Conservation (phyloP, 2,113 vertebrate genomes). For the Bungarus multicinctus region DNA sequence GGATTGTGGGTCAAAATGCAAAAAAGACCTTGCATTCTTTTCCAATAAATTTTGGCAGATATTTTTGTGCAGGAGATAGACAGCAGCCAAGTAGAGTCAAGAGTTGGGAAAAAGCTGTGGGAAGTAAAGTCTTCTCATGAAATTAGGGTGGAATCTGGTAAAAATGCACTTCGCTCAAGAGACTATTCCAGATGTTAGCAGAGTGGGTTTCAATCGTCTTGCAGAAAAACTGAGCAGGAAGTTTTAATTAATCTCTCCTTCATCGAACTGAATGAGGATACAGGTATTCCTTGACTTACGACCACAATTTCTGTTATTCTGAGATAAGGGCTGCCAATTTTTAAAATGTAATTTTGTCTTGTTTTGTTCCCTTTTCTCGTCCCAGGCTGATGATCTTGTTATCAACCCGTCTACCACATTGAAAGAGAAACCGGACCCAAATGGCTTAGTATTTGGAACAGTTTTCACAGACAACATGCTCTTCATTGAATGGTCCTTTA, state of each 20-base stretch:
- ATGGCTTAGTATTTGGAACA: conserved; percentile 75
- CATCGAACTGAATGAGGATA: too few relatives aligned
- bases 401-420: conserved; percentile 64
- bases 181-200: background rate
- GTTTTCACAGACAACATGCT: conserved; percentile 93
- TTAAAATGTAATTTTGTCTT: background rate
- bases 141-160: background rate
- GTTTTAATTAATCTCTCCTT: too few relatives aligned
- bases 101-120: background rate
- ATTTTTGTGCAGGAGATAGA: background rate
- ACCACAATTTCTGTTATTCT: background rate
- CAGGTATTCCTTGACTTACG: too few relatives aligned
- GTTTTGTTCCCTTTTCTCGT: background rate
- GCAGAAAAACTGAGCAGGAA: too few relatives aligned
- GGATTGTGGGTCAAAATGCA: background rate
- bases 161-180: background rate
- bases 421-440: conserved; percentile 78
- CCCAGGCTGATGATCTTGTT: conserved; percentile 77
- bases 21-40: background rate
- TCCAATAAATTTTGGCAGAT: background rate
- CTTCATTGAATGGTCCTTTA: conserved; percentile 78
- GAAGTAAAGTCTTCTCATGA: background rate
- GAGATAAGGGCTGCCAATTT: background rate
- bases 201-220: background rate
- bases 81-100: background rate